phyloP scores from a whole-genome alignment of 2,113 vertebrate genomes.

The Cinclus mexicanus region DNA sequence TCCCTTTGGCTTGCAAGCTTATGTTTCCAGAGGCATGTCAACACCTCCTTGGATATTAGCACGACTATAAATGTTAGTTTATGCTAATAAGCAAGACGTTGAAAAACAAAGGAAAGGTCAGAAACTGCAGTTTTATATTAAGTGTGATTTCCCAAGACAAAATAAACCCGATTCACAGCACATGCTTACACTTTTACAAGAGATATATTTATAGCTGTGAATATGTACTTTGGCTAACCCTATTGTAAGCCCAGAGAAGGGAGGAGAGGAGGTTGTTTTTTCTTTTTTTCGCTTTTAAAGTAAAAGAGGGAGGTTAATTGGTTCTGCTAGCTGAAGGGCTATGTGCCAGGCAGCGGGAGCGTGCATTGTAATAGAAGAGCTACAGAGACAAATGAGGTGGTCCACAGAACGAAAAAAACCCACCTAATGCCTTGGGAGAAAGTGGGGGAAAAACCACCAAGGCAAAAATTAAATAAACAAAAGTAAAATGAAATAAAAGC shows the following conservation, averaged over 20 bases:
- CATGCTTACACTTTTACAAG: slow-evolving; percentile 5
- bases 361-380: slow-evolving; percentile 16
- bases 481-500: background rate
- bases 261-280: background rate
- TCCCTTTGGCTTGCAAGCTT: background rate
- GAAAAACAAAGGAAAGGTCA: slow-evolving; percentile 54
- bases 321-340: slow-evolving; percentile 50
- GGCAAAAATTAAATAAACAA: background rate
- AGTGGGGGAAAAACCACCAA: background rate
- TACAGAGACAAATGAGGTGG: slow-evolving; percentile 57
- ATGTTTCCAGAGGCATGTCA: background rate
- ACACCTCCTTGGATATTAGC: slow-evolving; percentile 14
- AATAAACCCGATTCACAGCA: slow-evolving; percentile 9
- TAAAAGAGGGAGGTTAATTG: slow-evolving; percentile 67
- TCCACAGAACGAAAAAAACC: slow-evolving; percentile 28
- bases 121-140: slow-evolving; percentile 44
- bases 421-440: background rate
- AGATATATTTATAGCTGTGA: slow-evolving; percentile 53
- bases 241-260: slow-evolving; percentile 4
- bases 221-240: slow-evolving; percentile 60
- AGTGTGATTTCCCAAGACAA: slow-evolving; percentile 31
- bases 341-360: background rate
- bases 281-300: slow-evolving; percentile 26
- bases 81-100: slow-evolving; percentile 45
- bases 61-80: slow-evolving; percentile 41